Evolutionary conservation across 2,797 vertebrate genomes (phyloP), one percentile per base, ranked within the genome.

Genomic region (Helarctos malayanus): DNA sequence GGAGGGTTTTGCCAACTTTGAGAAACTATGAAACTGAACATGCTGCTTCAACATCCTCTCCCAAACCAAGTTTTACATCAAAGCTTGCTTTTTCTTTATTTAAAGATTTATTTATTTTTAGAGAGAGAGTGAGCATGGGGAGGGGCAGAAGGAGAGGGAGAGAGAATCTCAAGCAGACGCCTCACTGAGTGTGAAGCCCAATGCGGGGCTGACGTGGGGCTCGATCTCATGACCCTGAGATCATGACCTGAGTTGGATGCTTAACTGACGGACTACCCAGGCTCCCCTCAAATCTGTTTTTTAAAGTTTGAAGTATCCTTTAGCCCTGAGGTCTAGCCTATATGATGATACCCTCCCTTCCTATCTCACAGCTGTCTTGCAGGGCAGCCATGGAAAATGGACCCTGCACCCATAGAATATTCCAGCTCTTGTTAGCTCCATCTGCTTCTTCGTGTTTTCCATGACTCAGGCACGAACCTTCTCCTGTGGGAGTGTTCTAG

Each of bases 391-490:
- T 21, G 56, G 65, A 49, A 47, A 35, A 5, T 5, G 21, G 19
- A 18, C 52, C n/a, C 15, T 2, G 52, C 1, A 3, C 8, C 9
- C 63, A 14, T 0, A 5, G 41, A 47, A 18, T 1, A 11, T 52
- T 79, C 84, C 29, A 11, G 41, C 18, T 9, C 13, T 7, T n/a
- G 13, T 10, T 57, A 10, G 15, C 32, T 19, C 35, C 35, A 5
- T 57, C 85, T 61, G 56, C 56, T 83, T 78, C 29, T 7, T 65
- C 59, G 8, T 0, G 19, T 52, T 57, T 75, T 35, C 56, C 0
- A 0, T 68, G 65, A 45, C 49, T 91, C 85, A 38, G 54, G 35
- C 29, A 3, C 3, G 15, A 15, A 35, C 10, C 23, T 71, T 75
- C 65, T 49, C 52, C 7, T 0, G 1, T 57, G 82, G 61, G 56